Percentiles rank a stretch among this genome's conserved stretches.
phyloP scores from a whole-genome alignment of 2,797 vertebrate species.

The Oreochromis mossambicus region DNA sequence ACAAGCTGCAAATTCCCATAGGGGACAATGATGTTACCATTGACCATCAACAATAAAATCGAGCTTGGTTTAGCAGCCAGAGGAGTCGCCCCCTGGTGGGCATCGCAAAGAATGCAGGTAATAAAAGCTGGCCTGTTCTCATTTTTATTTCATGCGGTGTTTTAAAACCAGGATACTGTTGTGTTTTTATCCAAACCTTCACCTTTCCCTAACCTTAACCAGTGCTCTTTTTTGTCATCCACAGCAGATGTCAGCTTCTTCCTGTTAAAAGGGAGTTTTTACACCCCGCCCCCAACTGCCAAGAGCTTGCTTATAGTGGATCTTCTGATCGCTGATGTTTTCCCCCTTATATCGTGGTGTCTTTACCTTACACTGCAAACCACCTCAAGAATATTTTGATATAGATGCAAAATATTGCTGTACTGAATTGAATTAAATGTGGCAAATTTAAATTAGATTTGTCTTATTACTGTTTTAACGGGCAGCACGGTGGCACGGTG shows the following conservation, averaged over 20 bases:
- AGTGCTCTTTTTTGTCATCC: not conserved
- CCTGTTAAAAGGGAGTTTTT: not conserved
- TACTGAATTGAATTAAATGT: not conserved
- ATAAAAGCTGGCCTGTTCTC: not conserved
- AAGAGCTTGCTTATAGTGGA: not conserved
- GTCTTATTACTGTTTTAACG: not conserved
- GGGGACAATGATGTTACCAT: not conserved
- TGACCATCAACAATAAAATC: not conserved
- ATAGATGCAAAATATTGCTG: not conserved
- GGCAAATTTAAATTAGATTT: not conserved
- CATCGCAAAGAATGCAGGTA: not conserved
- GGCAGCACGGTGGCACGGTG: too few relatives aligned
- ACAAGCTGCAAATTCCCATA: not conserved
- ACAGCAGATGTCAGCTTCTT: not conserved
- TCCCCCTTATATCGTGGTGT: not conserved
- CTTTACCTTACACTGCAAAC: not conserved
- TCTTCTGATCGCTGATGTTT: not conserved
- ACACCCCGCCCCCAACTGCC: fast-evolving
- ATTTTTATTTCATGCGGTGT: not conserved
- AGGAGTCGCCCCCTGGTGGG: not conserved
- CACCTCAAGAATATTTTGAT: not conserved
- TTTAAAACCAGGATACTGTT: not conserved
- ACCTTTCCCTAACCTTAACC: not conserved
- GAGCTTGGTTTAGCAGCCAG: not conserved
- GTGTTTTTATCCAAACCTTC: not conserved